These are phyloP conservation scores for Stomatorhinus ivindoensis DNA, from an alignment of 2,113 vertebrate species.

Conservation along the genomic window DNA sequence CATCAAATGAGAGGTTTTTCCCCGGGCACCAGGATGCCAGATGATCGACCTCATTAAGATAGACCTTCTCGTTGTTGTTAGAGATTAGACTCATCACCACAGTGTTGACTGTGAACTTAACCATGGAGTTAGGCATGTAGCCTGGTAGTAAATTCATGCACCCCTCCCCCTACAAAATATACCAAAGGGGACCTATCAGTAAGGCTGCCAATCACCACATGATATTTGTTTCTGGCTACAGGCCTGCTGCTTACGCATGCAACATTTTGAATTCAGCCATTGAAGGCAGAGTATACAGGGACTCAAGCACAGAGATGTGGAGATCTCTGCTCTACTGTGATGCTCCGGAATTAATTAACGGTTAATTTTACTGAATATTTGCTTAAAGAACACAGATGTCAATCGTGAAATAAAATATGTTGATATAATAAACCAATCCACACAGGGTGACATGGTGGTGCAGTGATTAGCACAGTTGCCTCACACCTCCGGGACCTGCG, in stretches of 20 bases:
- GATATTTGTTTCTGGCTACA: background rate
- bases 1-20: background rate
- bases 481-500: no score
- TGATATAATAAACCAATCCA: background rate
- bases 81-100: background rate
- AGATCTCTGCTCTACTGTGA: background rate
- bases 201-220: background rate
- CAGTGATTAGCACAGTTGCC: no score
- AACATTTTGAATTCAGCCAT: background rate
- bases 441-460: no score
- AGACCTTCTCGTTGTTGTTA: background rate
- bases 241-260: background rate
- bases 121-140: background rate
- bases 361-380: background rate
- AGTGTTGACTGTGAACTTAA: background rate
- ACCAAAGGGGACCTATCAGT: background rate
- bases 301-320: background rate
- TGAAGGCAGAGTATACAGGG: background rate
- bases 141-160: background rate
- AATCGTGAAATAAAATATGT: background rate
- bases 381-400: background rate
- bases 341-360: background rate
- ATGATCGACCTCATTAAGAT: background rate
- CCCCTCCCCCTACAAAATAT: background rate
- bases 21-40: background rate